These are phyloP conservation scores for Lepidochitona cinerea DNA, from an alignment of 2,888 invertebrate genomes.

Conservation along the genomic window DNA sequence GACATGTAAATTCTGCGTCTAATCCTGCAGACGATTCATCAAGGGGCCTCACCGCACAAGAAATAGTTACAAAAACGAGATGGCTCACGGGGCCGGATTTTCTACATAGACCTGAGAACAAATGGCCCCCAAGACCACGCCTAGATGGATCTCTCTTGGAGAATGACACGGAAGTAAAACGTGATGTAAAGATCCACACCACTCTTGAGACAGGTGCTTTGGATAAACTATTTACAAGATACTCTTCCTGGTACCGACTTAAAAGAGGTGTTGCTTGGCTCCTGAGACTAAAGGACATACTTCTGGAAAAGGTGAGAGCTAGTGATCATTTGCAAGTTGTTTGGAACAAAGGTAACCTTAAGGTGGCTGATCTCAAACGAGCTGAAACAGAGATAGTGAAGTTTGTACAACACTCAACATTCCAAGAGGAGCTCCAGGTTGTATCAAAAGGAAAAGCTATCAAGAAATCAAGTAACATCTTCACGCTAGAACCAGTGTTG, in stretches of 20 bases:
- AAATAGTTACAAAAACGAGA: neutral
- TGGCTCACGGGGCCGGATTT: slow-evolving; percentile 11
- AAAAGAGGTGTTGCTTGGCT: slow-evolving; percentile 6
- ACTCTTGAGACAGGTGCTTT: neutral
- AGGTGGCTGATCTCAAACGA: no score
- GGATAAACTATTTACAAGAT: neutral
- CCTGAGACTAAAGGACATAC: neutral
- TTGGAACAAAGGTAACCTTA: no score
- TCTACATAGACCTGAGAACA: neutral
- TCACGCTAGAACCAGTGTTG: neutral
- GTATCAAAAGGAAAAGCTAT: no score
- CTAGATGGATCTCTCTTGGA: neutral
- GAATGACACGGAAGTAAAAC: neutral
- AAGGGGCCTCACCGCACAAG: slow-evolving; percentile 1
- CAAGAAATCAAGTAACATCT: no score
- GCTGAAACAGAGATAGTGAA: no score
- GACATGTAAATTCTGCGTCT: neutral
- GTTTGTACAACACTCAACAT: no score
- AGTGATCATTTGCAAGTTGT: no score
- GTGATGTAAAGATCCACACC: neutral
- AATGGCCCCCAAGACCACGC: neutral
- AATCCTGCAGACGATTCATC: slow-evolving; percentile 12
- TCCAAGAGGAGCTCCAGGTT: no score
- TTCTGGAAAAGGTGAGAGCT: neutral
- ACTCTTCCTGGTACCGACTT: neutral